Evolutionary conservation across 2,888 invertebrate genomes (phyloP).

Genomic region (Phrixothrix hirtus): DNA sequence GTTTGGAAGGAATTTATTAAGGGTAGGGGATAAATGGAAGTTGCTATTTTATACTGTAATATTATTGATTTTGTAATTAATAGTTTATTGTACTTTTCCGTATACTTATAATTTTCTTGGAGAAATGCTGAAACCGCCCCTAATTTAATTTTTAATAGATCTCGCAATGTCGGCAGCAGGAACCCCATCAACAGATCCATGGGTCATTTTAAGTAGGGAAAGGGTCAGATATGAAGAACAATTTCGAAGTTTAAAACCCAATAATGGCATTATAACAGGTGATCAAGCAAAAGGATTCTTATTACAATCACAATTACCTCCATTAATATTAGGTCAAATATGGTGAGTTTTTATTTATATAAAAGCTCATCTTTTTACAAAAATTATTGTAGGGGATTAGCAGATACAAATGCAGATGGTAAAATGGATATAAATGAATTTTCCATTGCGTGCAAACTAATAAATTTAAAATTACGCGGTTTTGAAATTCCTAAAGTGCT

Average conservation of each 20-base stretch:
- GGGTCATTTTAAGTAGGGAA: conserved; percentile 87
- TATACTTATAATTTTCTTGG: background rate
- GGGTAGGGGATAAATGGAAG: no score
- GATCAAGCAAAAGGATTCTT: conserved; percentile 93
- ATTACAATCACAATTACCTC: conserved; percentile 86
- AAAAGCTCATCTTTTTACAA: no score
- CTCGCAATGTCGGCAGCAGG: conserved; percentile 53
- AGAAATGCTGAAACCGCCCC: background rate
- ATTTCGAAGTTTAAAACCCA: conserved; percentile 84
- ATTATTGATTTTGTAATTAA: no score
- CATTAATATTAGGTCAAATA: conserved; percentile 87
- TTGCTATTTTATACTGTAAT: no score
- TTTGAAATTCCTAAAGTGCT: conserved; percentile 86
- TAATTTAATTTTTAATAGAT: background rate
- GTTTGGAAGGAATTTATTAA: no score
- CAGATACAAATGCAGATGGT: conserved; percentile 96
- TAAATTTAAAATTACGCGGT: conserved; percentile 89
- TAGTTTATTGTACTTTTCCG: no score
- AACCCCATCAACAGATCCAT: conserved; percentile 69
- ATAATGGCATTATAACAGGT: conserved; percentile 86
- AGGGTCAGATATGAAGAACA: conserved; percentile 88
- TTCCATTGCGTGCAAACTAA: conserved; percentile 95
- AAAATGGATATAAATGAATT: conserved; percentile 96
- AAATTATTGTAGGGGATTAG: conserved; percentile 68
- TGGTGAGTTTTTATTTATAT: conserved; percentile 82